These are phyloP conservation scores for Sthenelais limicola DNA, from an alignment of 2,888 invertebrate species.

Conservation along the genomic window DNA sequence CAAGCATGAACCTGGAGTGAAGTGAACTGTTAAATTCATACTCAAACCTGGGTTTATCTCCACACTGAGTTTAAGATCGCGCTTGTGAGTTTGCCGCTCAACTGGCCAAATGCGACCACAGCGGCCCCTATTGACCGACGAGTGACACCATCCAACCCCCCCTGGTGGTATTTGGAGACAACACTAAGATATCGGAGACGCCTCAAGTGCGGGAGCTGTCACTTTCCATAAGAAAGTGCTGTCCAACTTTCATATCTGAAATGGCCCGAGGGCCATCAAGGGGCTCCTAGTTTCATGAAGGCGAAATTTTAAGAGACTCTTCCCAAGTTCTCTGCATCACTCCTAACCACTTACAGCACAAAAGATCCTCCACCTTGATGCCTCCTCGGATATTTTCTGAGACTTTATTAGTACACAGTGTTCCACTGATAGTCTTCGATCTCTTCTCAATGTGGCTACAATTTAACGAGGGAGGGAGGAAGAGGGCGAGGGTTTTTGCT, in stretches of 20 bases:
- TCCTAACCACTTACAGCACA: too few species aligned
- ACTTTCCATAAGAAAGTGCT: conserved; percentile 27
- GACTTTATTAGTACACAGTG: too few species aligned
- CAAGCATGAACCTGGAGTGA: too few species aligned
- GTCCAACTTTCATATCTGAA: conserved; percentile 22
- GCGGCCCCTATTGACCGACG: conserved; percentile 10
- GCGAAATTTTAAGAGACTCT: neutral
- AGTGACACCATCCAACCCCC: neutral
- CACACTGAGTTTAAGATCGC: neutral
- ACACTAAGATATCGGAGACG: conserved; percentile 21
- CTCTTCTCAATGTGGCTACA: too few species aligned
- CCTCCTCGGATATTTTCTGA: too few species aligned
- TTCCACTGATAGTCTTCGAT: too few species aligned
- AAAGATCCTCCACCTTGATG: too few species aligned
- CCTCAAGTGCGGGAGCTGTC: neutral
- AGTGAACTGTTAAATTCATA: conserved; percentile 35
- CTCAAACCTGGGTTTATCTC: conserved; percentile 28
- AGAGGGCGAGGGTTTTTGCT: too few species aligned
- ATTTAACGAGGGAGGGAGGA: neutral
- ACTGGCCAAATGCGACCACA: conserved; percentile 33
- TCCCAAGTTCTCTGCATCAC: neutral
- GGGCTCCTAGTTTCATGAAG: conserved; percentile 14
- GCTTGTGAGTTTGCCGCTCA: conserved; percentile 33
- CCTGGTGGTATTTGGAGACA: neutral
- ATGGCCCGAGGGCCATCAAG: conserved; percentile 23